Evolutionary conservation across 2,113 vertebrate species (phyloP), one percentile per base, ranked within the genome.

Genomic region (Copsychus sechellarum): DNA sequence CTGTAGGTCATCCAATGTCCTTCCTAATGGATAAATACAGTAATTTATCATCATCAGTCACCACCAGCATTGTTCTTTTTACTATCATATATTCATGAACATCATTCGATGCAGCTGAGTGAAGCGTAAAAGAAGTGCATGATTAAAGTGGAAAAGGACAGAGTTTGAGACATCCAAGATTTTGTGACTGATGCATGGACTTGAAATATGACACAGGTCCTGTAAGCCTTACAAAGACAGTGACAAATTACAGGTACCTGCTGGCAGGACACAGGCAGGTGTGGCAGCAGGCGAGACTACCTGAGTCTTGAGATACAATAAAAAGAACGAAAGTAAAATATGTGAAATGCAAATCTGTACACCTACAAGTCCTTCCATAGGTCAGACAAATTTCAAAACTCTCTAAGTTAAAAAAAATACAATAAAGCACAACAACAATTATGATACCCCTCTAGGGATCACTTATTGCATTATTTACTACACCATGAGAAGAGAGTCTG

Each of bases 1-100:
- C 72, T 95, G 82, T 95, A 95, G 93, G 97, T 97, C 94, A 96
- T 78, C 70, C 94, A 95, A 0, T 78, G 92, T 97, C 96, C 96
- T 96, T 94, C 79, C 85, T 97, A 97, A 97, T 94, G 70, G 89
- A 96, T 95, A 97, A 96, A 97, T 92, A 80, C 80, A 89, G 92
- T 90, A 94, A 97, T 97, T 97, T 94, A 95, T 96, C 95, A 96
- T 88, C 96, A 94, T 93, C 95, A 95, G 93, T 76, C 96, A 88
- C 95, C 71, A 96, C 82, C 87, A 93, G 91, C 87, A 87, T 94
- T 91, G 66, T 93, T 96, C 95, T 69, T 89, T 92, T 87, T 77
- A 90, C 90, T 61, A 86, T 81, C 94, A 84, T 78, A 85, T 90
- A 96, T 95, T 96, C 93, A 92, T 82, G 87, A 93, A 96, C 93